Evolutionary conservation across 2,888 invertebrate species (phyloP).

Genomic region (Hermaeophaga mercurialis): DNA sequence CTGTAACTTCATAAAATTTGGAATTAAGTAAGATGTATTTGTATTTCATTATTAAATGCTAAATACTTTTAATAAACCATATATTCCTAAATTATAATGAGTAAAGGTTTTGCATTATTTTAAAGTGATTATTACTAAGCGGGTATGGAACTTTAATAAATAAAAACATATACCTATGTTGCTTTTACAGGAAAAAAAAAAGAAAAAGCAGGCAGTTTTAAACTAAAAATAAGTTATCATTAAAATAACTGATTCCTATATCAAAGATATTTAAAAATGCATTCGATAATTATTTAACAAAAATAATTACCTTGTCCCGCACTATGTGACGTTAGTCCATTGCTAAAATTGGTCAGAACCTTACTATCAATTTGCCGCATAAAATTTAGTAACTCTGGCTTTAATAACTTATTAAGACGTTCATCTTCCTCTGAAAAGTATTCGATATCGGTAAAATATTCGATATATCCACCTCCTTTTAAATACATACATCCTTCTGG

Average conservation of each 20-base stretch:
- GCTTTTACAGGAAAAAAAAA: too few relatives aligned
- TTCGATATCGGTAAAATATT: slow-evolving; percentile 61
- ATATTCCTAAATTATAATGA: too few relatives aligned
- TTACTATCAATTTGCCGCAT: not conserved
- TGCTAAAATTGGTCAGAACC: slow-evolving; percentile 28
- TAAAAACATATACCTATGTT: too few relatives aligned
- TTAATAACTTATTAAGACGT: not conserved
- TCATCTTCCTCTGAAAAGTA: slow-evolving; percentile 52
- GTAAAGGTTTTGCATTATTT: too few relatives aligned
- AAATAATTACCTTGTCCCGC: slow-evolving; percentile 35
- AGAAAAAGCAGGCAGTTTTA: too few relatives aligned
- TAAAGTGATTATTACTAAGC: too few relatives aligned
- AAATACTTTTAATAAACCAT: too few relatives aligned
- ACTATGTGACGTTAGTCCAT: slow-evolving; percentile 32
- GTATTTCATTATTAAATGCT: too few relatives aligned
- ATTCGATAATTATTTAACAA: not conserved
- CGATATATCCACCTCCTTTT: slow-evolving; percentile 57
- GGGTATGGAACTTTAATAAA: too few relatives aligned
- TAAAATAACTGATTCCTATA: too few relatives aligned
- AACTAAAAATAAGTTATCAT: too few relatives aligned
- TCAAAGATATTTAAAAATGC: not conserved
- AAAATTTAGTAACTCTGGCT: not conserved
- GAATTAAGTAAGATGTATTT: too few relatives aligned
- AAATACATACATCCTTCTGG: slow-evolving; percentile 60
- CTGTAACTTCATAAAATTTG: not conserved